Evolutionary conservation across 2,888 invertebrate species (phyloP).

Genomic region (Ecliptopera silaceata): DNA sequence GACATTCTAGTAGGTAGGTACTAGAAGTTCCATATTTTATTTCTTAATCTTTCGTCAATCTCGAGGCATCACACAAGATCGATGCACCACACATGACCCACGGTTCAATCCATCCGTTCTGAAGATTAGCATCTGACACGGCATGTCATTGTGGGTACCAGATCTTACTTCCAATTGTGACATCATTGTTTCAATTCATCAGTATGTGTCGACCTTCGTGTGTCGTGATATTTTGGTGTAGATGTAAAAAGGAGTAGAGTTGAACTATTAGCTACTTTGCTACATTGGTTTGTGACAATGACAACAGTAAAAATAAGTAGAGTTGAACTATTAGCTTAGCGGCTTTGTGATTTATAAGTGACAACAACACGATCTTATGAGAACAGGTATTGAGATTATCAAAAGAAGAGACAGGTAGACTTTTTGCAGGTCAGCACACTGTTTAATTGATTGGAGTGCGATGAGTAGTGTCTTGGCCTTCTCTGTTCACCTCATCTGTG

Average conservation of each 20-base stretch:
- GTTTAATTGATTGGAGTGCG: too few species aligned
- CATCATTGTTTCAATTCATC: constrained; percentile 75
- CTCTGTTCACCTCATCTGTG: too few species aligned
- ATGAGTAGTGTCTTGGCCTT: too few species aligned
- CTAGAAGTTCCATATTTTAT: neutral
- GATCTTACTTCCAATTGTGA: constrained; percentile 65
- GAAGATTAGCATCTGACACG: constrained; percentile 24
- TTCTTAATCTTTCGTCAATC: constrained; percentile 8
- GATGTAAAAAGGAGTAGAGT: constrained; percentile 36
- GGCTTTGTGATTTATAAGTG: too few species aligned
- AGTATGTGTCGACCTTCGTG: constrained; percentile 59
- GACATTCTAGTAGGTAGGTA: neutral
- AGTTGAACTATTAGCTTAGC: too few species aligned
- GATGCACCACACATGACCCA: constrained; percentile 27
- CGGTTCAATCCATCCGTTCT: constrained; percentile 33
- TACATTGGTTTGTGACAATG: neutral
- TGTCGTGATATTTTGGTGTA: constrained; percentile 41
- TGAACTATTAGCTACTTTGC: neutral
- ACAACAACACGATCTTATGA: too few species aligned
- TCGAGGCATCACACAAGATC: constrained; percentile 20
- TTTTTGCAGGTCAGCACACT: too few species aligned
- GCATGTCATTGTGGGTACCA: constrained; percentile 50
- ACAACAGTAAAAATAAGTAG: too few species aligned
- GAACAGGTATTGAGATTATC: too few species aligned
- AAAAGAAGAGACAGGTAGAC: too few species aligned